phyloP scores from a whole-genome alignment of 2,888 invertebrate species.

The Andrena fulva region DNA sequence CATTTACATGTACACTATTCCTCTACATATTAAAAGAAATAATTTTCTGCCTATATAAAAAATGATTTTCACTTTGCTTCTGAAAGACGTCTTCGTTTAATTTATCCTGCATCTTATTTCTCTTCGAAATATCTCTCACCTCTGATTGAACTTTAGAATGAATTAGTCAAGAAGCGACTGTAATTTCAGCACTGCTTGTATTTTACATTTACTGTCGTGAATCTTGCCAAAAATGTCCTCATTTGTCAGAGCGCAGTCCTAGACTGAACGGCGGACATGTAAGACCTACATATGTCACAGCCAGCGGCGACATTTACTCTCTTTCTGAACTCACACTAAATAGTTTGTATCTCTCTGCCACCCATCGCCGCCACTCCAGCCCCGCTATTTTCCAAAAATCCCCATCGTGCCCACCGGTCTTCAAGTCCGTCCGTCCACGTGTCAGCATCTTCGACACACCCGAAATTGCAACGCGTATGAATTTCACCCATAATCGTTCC shows the following conservation, averaged over 20 bases:
- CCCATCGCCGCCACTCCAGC: slow-evolving; percentile 39
- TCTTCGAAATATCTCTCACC: no score
- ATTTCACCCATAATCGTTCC: slow-evolving; percentile 14
- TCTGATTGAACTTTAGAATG: no score
- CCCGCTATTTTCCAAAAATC: slow-evolving; percentile 30
- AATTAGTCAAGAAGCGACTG: neutral
- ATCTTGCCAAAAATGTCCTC: slow-evolving; percentile 62
- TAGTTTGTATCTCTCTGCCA: slow-evolving; percentile 72
- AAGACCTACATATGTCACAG: slow-evolving; percentile 79
- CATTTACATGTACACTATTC: no score
- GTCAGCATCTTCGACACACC: slow-evolving; percentile 56
- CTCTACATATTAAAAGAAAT: no score
- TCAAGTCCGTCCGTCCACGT: slow-evolving; percentile 63
- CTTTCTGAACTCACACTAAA: slow-evolving; percentile 77
- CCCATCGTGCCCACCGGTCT: slow-evolving; percentile 36
- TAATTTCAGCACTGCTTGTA: neutral
- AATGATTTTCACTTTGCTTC: no score
- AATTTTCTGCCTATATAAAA: no score
- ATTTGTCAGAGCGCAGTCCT: slow-evolving; percentile 78
- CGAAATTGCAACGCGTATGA: slow-evolving; percentile 63
- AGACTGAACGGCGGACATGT: slow-evolving; percentile 81
- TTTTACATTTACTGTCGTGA: slow-evolving; percentile 28
- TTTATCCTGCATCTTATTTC: no score
- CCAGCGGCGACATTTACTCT: slow-evolving; percentile 77
- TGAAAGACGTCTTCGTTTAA: no score